Evolutionary conservation across 2,888 invertebrate species (phyloP).

Genomic region (Drosophila pseudotakahashii): DNA sequence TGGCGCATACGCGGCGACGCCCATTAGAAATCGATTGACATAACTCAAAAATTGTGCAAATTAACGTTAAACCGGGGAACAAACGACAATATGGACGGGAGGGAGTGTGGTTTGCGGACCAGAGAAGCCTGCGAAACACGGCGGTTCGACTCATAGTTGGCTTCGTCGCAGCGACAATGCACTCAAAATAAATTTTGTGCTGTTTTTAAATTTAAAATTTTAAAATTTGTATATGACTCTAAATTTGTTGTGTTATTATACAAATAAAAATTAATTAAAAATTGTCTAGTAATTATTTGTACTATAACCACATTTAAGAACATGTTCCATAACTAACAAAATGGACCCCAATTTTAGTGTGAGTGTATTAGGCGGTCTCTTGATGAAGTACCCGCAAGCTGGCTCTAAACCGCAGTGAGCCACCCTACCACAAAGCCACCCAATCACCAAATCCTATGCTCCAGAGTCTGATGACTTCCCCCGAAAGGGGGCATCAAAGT

Average conservation of each 20-base stretch:
- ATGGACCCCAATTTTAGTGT: neutral
- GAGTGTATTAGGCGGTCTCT: constrained; percentile 54
- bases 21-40: constrained; percentile 71
- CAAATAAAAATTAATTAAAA: no score
- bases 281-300: no score
- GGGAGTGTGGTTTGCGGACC: neutral
- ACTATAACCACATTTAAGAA: no score
- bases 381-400: constrained; percentile 69
- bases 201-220: no score
- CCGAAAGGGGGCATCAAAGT: constrained; percentile 39
- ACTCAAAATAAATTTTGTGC: neutral
- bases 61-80: constrained; percentile 69
- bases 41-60: constrained; percentile 81
- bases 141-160: neutral
- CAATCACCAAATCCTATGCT: constrained; percentile 5
- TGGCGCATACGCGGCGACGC: neutral
- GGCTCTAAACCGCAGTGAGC: constrained; percentile 66
- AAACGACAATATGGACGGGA: neutral
- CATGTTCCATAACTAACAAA: neutral
- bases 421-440: constrained; percentile 23
- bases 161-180: neutral
- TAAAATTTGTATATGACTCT: no score
- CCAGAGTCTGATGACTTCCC: constrained; percentile 1
- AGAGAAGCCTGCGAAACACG: no score
- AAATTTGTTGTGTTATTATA: no score